Conservation (phyloP, 2,113 vertebrate genomes). For the Dissostichus mawsoni region DNA sequence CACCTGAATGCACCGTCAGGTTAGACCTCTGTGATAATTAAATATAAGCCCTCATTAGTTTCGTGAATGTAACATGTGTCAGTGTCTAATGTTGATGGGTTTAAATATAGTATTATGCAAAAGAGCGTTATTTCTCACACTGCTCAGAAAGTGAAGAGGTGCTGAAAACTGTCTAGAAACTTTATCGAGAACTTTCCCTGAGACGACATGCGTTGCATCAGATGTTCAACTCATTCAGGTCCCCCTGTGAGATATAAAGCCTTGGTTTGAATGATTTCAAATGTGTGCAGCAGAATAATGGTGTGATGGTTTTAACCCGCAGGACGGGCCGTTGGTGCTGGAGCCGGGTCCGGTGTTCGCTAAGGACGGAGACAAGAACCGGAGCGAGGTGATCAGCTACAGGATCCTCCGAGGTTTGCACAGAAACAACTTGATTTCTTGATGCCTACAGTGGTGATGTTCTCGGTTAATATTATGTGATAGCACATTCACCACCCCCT, state of each 20-base stretch:
- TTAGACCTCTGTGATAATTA: background rate
- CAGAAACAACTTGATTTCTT: background rate
- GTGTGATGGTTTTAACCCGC: conserved; percentile 36
- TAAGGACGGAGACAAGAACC: conserved; percentile 86
- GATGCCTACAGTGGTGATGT: background rate
- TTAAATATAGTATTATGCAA: background rate
- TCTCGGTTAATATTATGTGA: background rate
- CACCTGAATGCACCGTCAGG: too few relatives aligned
- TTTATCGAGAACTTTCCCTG: background rate
- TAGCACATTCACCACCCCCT: background rate
- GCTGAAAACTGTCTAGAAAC: background rate
- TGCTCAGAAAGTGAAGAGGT: background rate
- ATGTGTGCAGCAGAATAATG: background rate
- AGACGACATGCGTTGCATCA: background rate
- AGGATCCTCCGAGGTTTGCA: conserved; percentile 85
- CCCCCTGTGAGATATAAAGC: background rate
- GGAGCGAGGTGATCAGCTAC: conserved; percentile 87
- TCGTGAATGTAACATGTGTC: background rate
- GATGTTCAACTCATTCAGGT: background rate
- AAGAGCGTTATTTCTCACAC: background rate
- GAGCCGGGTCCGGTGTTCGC: conserved; percentile 88
- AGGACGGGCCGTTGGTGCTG: conserved; percentile 82
- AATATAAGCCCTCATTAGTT: background rate
- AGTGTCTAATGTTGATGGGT: background rate
- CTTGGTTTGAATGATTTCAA: background rate